These are phyloP conservation scores for Onychomys arenicola DNA, from an alignment of 2,797 vertebrate genomes.

Conservation along the genomic window DNA sequence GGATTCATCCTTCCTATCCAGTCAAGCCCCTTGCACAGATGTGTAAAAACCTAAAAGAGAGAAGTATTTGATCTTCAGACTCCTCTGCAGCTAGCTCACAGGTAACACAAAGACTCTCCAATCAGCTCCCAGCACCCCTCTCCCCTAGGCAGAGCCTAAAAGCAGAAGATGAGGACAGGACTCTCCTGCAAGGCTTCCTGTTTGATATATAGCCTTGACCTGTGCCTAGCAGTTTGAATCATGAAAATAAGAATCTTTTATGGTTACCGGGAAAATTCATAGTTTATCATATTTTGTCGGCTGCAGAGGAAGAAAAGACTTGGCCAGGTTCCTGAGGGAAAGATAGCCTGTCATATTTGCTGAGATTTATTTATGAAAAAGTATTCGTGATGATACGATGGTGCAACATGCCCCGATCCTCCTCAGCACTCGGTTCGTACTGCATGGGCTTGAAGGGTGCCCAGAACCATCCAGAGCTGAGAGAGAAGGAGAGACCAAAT, in stretches of 20 bases:
- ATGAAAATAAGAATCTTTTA: constrained; percentile 80
- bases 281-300: constrained; percentile 81
- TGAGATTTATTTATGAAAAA: constrained; percentile 85
- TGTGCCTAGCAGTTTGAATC: constrained; percentile 70
- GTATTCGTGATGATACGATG: constrained; percentile 75
- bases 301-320: constrained; percentile 82
- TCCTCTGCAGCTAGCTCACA: constrained; percentile 16
- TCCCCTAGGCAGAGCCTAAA: constrained; percentile 15
- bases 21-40: neutral
- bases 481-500: neutral
- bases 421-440: constrained; percentile 55
- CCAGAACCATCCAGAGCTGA: constrained; percentile 17
- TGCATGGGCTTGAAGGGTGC: constrained; percentile 52
- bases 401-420: constrained; percentile 60
- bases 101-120: constrained; percentile 19
- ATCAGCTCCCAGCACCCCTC: neutral
- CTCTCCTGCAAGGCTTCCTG: constrained; percentile 61
- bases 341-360: constrained; percentile 82
- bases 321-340: constrained; percentile 82
- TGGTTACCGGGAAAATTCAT: constrained; percentile 81
- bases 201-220: constrained; percentile 74
- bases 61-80: constrained; percentile 42
- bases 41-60: constrained; percentile 27
- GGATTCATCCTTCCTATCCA: neutral
- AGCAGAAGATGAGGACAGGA: constrained; percentile 63